Conservation (phyloP, 2,113 vertebrate genomes). For the Labrus mixtus region DNA sequence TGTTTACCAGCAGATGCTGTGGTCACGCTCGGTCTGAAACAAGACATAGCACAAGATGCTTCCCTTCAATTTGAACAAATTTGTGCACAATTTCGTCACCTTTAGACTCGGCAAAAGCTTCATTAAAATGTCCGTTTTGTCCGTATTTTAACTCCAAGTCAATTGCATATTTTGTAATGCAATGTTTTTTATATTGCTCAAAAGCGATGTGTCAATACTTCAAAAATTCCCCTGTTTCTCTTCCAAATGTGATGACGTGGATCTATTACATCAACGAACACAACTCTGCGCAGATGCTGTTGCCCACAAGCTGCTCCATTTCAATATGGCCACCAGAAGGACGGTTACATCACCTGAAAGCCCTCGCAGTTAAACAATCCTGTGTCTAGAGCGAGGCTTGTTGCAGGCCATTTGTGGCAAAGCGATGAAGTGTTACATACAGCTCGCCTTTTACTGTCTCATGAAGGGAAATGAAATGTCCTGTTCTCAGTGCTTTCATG, state of each 20-base stretch:
- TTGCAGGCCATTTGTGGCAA: conserved; percentile 31
- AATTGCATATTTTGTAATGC: too few species aligned
- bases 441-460: neutral
- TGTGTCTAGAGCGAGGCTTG: neutral
- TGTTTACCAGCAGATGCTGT: too few species aligned
- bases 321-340: conserved; percentile 53
- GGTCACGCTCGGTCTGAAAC: too few species aligned
- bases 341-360: conserved; percentile 57
- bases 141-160: too few species aligned
- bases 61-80: too few species aligned
- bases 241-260: neutral
- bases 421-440: conserved; percentile 22
- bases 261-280: conserved; percentile 1
- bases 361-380: conserved; percentile 15
- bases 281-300: conserved; percentile 37
- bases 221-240: neutral
- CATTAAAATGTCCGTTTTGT: too few species aligned
- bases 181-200: too few species aligned
- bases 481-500: neutral
- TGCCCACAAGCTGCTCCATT: conserved; percentile 32
- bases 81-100: too few species aligned
- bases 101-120: too few species aligned
- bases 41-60: too few species aligned
- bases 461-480: conserved; percentile 1
- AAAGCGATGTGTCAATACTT: too few species aligned